Percentiles rank a stretch among this genome's conserved stretches.
These are phyloP conservation scores for Thalassoma bifasciatum DNA, from an alignment of 2,113 vertebrate genomes.

Conservation along the genomic window DNA sequence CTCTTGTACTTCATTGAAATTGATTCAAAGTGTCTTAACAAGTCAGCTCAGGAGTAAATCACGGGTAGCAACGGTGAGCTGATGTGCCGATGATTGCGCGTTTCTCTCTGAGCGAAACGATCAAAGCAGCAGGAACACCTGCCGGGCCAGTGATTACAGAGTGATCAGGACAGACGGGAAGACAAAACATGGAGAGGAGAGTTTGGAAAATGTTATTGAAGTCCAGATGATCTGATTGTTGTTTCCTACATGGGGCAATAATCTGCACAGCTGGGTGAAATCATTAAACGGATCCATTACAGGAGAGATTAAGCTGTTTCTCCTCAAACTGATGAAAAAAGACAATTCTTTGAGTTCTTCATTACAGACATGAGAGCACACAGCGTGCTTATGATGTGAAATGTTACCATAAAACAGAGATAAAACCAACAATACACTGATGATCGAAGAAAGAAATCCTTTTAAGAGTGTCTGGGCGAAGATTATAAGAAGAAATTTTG, in stretches of 20 bases:
- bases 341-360: conserved; percentile 41
- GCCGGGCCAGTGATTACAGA: conserved; percentile 14
- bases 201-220: background rate
- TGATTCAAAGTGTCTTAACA: conserved; percentile 11
- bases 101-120: conserved; percentile 29
- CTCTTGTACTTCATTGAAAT: background rate
- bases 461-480: conserved; percentile 6
- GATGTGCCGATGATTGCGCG: conserved; percentile 30
- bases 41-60: conserved; percentile 7
- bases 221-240: conserved; percentile 37
- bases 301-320: conserved; percentile 3
- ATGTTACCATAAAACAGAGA: conserved; percentile 38
- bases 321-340: conserved; percentile 40
- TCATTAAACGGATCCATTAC: conserved; percentile 52
- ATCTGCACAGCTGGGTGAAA: conserved; percentile 58
- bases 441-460: conserved; percentile 30
- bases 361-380: conserved; percentile 52
- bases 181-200: conserved; percentile 14
- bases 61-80: background rate
- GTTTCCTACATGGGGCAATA: conserved; percentile 46
- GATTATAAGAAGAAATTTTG: conserved; percentile 8
- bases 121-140: conserved; percentile 27
- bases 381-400: conserved; percentile 25
- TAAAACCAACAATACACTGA: conserved; percentile 33
- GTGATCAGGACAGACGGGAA: conserved; percentile 27